Base-by-base conservation (phyloP, 1,140 invertebrate genomes). In the Drosophila nebulosa region DNA sequence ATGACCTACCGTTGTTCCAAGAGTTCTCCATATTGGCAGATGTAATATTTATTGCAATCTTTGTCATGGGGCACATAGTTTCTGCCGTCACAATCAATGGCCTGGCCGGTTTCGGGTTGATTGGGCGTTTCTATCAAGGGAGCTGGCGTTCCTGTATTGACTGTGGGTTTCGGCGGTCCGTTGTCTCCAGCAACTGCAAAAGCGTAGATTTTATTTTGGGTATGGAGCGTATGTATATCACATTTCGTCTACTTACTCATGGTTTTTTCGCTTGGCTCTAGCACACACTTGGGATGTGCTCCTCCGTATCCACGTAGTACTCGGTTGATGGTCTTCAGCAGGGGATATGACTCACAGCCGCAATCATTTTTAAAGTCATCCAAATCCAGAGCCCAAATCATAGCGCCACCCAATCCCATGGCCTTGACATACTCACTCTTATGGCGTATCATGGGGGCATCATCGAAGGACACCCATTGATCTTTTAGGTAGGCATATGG, bases 381-480 rank as follows among this genome's bases (percentile, higher is more conserved):
- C 56, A 95, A 79, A 79, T 95, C 97, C 0, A 98, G 91, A 0
- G 97, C 95, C 97, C 97, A 98, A 3, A 97, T 94, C 97, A 98
- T 97, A 14, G 94, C 95, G 27, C 97, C 97, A 4, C 95, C 97
- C 3, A 98, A 91, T 1, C 94, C 94, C 92, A 96, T 94, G 3
- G 94, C 93, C 62, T 95, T 95, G 0, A 96, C 94, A 67, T 95
- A 96, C 74, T 96, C 94, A 5, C 95, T 93, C 76, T 96, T 96
- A 69, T 95, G 94, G 1, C 93, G 91, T 12, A 94, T 93, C 94
- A 95, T 96, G 12, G 93, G 92, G 36, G 94, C 93, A 91, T 97
- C 96, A 86, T 97, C 96, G 78, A 96, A 97, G 0, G 95, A 95
- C 0, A 97, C 96, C 96, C 96, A 97, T 84, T 97, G 96, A 89